Base-by-base conservation (phyloP, 2,888 invertebrate species). In the Willowsia nigromaculata region DNA sequence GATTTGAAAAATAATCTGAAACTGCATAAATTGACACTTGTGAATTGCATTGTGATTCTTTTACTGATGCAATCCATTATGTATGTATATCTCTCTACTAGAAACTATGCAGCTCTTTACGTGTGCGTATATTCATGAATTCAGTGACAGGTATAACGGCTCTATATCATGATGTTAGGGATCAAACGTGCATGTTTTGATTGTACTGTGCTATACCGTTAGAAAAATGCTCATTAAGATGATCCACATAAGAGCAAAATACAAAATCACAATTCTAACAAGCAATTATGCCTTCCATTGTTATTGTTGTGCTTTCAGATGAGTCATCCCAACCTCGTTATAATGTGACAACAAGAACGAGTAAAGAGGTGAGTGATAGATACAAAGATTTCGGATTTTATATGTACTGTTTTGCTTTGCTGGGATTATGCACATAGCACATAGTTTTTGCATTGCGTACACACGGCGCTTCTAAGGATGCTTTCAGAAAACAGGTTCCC, bases 321-420 rank as follows among this genome's bases (percentile, higher is more conserved):
- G 93, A 94, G 88, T 89, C 94, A 93, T 95, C 96, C 93, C 97
- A 97, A 93, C 98, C 98, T 91, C 97, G 97, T 94, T 98, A 97
- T 95, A 97, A 97, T 94, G 97, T 98, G 94, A 98, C 97, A 90
- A 96, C 98, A 93, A 97, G 97, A 94, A 97, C 97, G 94, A 98
- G 98, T 92, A 96, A 96, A 95, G 98, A 98, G 95, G 97, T 97
- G 94, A 95, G 95, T 94, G 59, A 85, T 53, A 40, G 74, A 13
- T 43, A 4, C n/a, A n/a, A 37, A 37, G 74, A 22, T 30, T 22
- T 59, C n/a, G 68, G 33, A 40, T 68, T 18, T 65, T 65, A n/a
- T n/a, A n/a, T n/a, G n/a, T n/a, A n/a, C n/a, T n/a, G 27, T 30
- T 62, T 62, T 25, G 3, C 9, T 15, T 56, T 47, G 47, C 15